Evolutionary conservation across 2,888 invertebrate species (phyloP).

Genomic region (Steinernema hermaphroditum): DNA sequence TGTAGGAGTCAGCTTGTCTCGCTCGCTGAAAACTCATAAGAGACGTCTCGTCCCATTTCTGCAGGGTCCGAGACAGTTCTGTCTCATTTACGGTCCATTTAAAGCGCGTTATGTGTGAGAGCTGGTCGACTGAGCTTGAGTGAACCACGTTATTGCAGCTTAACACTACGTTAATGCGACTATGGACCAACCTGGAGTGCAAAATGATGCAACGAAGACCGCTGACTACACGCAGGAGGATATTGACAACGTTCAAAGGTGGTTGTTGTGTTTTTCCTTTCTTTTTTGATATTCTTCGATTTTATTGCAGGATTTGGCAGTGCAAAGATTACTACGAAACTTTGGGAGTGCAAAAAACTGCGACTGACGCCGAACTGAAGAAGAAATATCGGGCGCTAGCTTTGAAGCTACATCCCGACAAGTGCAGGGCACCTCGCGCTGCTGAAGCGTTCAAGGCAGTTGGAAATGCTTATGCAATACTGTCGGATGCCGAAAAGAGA

Average conservation of each 20-base stretch:
- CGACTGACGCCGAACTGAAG: slow-evolving; percentile 85
- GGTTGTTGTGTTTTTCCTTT: slow-evolving; percentile 33
- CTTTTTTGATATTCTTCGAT: slow-evolving; percentile 29
- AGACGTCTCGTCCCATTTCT: too few species aligned
- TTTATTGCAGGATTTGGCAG: slow-evolving; percentile 73
- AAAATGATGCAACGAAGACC: slow-evolving; percentile 35
- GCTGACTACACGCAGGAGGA: slow-evolving; percentile 79
- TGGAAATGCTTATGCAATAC: slow-evolving; percentile 91
- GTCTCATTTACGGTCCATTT: too few species aligned
- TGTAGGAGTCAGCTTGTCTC: too few species aligned
- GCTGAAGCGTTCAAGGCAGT: slow-evolving; percentile 93
- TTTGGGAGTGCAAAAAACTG: slow-evolving; percentile 77
- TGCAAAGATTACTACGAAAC: slow-evolving; percentile 98
- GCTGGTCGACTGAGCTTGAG: too few species aligned
- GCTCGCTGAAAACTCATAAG: too few species aligned
- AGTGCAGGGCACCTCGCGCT: slow-evolving; percentile 93
- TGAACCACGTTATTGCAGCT: slow-evolving; percentile 10
- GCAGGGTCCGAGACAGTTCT: too few species aligned
- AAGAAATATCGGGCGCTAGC: slow-evolving; percentile 90
- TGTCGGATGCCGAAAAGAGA: slow-evolving; percentile 88
- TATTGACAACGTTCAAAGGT: slow-evolving; percentile 75
- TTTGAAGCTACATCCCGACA: slow-evolving; percentile 90
- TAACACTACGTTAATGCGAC: slow-evolving; percentile 17
- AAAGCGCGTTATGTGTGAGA: too few species aligned
- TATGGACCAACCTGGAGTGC: slow-evolving; percentile 17